phyloP scores from a whole-genome alignment of 1,140 invertebrate species.

The Olivierus martensii region DNA sequence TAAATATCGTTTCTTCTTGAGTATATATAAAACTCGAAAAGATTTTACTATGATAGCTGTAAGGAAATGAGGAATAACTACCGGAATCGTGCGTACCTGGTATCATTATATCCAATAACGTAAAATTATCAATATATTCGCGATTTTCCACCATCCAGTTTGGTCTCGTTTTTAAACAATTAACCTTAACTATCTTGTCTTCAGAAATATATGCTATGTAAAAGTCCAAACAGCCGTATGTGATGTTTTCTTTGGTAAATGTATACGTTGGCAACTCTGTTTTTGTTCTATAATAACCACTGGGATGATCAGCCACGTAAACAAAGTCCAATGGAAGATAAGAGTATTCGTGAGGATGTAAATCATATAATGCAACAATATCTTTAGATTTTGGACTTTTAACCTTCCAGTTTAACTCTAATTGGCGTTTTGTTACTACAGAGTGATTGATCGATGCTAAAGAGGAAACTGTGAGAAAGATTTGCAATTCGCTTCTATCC shows the following conservation, averaged over 20 bases:
- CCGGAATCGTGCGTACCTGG: slow-evolving; percentile 49
- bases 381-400: slow-evolving; percentile 8
- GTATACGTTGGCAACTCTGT: slow-evolving; percentile 5
- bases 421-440: slow-evolving; percentile 9
- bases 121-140: slow-evolving; percentile 27
- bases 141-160: slow-evolving; percentile 43
- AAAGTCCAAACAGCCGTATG: not conserved
- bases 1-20: slow-evolving; percentile 62
- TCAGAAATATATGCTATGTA: slow-evolving; percentile 16
- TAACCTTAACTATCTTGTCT: slow-evolving; percentile 15
- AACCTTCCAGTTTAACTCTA: slow-evolving; percentile 22
- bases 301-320: not conserved
- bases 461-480: slow-evolving; percentile 18
- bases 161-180: slow-evolving; percentile 38
- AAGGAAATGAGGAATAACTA: slow-evolving; percentile 30
- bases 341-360: slow-evolving; percentile 1
- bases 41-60: slow-evolving; percentile 33
- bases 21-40: slow-evolving; percentile 29
- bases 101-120: slow-evolving; percentile 38
- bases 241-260: not conserved
- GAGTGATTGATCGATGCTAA: not conserved
- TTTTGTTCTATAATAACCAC: slow-evolving; percentile 10
- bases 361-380: slow-evolving; percentile 17
- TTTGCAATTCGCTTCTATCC: not conserved
- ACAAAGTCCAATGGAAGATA: not conserved